Evolutionary conservation across 2,797 vertebrate genomes (phyloP).

Genomic region (Furcifer pardalis): DNA sequence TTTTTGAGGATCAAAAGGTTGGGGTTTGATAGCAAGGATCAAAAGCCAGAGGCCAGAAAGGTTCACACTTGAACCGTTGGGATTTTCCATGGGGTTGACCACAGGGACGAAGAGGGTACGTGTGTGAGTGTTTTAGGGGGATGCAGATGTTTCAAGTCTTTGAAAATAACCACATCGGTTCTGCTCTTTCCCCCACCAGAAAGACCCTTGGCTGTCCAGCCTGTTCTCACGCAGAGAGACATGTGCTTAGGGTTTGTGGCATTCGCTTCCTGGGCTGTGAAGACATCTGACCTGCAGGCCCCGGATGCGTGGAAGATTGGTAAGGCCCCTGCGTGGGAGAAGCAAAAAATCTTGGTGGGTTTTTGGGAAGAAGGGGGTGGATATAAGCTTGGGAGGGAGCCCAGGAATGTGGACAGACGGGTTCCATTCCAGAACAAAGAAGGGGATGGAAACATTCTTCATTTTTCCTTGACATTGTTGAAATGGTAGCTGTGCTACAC

Average conservation of each 20-base stretch:
- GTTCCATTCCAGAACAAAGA: neutral
- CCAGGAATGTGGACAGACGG: constrained; percentile 7
- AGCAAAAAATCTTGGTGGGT: neutral
- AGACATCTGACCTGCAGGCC: constrained; percentile 87
- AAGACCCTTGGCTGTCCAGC: constrained; percentile 16
- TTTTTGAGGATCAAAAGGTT: too few species aligned
- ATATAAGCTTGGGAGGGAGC: rapidly evolving
- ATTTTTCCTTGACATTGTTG: neutral
- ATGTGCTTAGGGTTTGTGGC: constrained; percentile 96
- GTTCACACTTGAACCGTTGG: neutral
- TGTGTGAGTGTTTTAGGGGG: neutral
- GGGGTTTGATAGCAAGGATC: neutral
- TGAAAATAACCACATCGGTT: neutral
- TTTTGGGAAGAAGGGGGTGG: neutral
- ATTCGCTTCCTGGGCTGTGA: constrained; percentile 95
- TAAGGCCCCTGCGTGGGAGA: constrained; percentile 62
- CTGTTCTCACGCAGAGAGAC: constrained; percentile 82
- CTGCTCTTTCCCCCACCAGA: constrained; percentile 49
- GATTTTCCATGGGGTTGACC: neutral
- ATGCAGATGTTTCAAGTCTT: neutral
- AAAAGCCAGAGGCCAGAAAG: neutral
- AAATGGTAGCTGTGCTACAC: too few species aligned
- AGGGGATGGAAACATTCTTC: neutral
- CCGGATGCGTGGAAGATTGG: constrained; percentile 95
- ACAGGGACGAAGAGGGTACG: too few species aligned